Evolutionary conservation across 2,888 invertebrate species (phyloP).

Genomic region (Eumerus sabulonum): DNA sequence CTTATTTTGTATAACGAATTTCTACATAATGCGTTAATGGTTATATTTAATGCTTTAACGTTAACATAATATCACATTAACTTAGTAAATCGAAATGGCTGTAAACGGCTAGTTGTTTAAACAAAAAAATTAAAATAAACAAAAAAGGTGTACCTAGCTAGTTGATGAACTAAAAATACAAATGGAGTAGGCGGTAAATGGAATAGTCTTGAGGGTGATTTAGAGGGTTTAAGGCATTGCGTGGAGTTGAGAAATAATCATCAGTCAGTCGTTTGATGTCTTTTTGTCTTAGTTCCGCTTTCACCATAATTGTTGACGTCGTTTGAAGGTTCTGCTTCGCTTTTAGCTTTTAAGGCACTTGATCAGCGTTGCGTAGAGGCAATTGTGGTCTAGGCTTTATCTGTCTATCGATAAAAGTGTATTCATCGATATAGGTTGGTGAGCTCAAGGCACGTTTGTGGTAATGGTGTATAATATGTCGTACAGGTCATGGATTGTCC

Average conservation of each 20-base stretch:
- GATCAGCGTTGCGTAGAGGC: too few relatives aligned
- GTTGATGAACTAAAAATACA: conserved; percentile 6
- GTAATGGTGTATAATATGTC: background rate
- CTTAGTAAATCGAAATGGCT: conserved; percentile 65
- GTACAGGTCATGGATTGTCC: background rate
- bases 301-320: too few relatives aligned
- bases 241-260: too few relatives aligned
- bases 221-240: too few relatives aligned
- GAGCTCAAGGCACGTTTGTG: conserved; percentile 41
- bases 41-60: conserved; percentile 52
- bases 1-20: too few relatives aligned
- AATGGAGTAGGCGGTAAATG: conserved; percentile 14
- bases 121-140: conserved; percentile 17
- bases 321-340: too few relatives aligned
- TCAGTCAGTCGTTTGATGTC: too few relatives aligned
- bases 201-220: conserved; percentile 7
- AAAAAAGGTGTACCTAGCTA: conserved; percentile 2
- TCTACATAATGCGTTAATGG: conserved; percentile 35
- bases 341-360: too few relatives aligned
- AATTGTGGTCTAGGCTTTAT: too few relatives aligned
- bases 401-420: too few relatives aligned
- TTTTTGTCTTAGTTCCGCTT: too few relatives aligned
- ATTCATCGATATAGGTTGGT: too few relatives aligned
- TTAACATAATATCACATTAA: conserved; percentile 68
- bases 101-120: conserved; percentile 60